Base-by-base conservation (phyloP, 2,888 invertebrate genomes). In the Sminthurides aquaticus region DNA sequence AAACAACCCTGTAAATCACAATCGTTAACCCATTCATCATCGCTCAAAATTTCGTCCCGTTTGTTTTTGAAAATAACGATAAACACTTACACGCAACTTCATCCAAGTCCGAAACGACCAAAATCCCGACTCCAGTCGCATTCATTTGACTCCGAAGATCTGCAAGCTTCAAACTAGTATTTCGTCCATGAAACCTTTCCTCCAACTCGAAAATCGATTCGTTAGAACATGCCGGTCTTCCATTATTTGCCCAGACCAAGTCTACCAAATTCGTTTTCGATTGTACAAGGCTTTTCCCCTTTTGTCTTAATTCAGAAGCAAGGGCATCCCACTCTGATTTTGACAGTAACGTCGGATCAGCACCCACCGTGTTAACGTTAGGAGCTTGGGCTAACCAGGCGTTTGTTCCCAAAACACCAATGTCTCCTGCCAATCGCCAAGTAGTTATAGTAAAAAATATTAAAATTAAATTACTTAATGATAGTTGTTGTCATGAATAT, bases 21-120 rank as follows among this genome's bases (percentile, higher is more conserved):
- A n/a, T n/a, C n/a, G n/a, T n/a, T n/a, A n/a, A n/a, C n/a, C n/a
- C n/a, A n/a, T n/a, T n/a, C n/a, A n/a, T n/a, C n/a, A n/a, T n/a
- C n/a, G n/a, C n/a, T n/a, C n/a, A n/a, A n/a, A n/a, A n/a, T n/a
- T n/a, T n/a, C n/a, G n/a, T n/a, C n/a, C n/a, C n/a, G n/a, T n/a
- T n/a, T n/a, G n/a, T n/a, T n/a, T n/a, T n/a, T n/a, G n/a, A n/a
- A n/a, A n/a, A n/a, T n/a, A n/a, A n/a, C n/a, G n/a, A n/a, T n/a
- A n/a, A n/a, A 15, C 15, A 81, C 84, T 81, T 76, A 86, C 90
- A 94, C 5, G 93, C 93, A 34, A 93, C 84, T 78, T 93, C 92
- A 77, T 94, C 94, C 58, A 94, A 78, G 0, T 89, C 87, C 0
- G 89, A 87, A 43, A 93, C 77, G 1, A 93, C 82, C 0, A 90